phyloP scores from a whole-genome alignment of 2,888 invertebrate genomes.

The Creontiades dilutus region DNA sequence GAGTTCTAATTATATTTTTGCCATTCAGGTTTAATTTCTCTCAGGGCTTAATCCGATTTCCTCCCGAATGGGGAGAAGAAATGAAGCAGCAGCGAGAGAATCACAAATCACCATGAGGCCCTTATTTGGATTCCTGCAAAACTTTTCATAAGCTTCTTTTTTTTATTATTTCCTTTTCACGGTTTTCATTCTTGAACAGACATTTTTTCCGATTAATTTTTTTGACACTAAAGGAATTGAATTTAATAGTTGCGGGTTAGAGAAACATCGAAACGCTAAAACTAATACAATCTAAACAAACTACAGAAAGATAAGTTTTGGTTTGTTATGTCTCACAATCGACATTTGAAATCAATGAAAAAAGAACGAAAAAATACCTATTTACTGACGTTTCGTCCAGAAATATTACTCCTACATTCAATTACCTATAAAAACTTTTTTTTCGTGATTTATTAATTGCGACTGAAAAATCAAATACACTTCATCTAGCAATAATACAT shows the following conservation, averaged over 20 bases:
- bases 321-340: too few species aligned
- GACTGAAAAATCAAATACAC: too few species aligned
- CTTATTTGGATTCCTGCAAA: background rate
- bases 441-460: too few species aligned
- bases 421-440: background rate
- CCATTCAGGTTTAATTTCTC: constrained; percentile 16
- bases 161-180: background rate
- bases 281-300: too few species aligned
- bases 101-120: background rate
- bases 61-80: background rate
- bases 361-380: too few species aligned
- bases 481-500: too few species aligned
- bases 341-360: too few species aligned
- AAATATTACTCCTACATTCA: background rate
- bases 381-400: background rate
- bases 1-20: background rate
- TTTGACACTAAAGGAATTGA: too few species aligned
- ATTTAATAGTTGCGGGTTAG: too few species aligned
- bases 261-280: too few species aligned
- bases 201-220: too few species aligned
- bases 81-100: background rate
- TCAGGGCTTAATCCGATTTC: background rate
- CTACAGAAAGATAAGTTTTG: too few species aligned
- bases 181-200: background rate
- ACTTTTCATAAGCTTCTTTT: constrained; percentile 20